Evolutionary conservation across 1,140 invertebrate genomes (phyloP).

Genomic region (Pogonognathellus flavescens): DNA sequence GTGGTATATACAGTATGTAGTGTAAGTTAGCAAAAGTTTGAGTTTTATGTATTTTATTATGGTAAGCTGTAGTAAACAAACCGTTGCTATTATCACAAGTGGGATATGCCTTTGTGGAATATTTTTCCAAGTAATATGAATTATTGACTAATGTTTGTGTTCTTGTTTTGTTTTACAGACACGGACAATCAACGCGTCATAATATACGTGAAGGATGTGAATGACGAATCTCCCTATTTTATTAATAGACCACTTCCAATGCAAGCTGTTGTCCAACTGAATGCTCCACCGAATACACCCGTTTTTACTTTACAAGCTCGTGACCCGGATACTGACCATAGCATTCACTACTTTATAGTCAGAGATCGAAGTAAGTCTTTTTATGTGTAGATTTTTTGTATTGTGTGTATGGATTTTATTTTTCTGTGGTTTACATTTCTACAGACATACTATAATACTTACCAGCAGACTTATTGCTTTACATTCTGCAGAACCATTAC

Average conservation of each 20-base stretch:
- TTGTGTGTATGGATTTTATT: not conserved
- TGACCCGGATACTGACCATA: constrained; percentile 94
- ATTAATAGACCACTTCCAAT: constrained; percentile 95
- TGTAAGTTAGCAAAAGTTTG: no score
- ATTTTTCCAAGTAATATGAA: no score
- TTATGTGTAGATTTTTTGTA: not conserved
- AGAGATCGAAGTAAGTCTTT: constrained; percentile 82
- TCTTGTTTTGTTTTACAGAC: constrained; percentile 73
- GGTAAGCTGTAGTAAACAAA: no score
- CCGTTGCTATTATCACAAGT: no score
- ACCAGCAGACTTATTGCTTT: not conserved
- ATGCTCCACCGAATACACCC: constrained; percentile 93
- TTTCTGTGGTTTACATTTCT: no score
- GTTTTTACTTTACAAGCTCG: constrained; percentile 95
- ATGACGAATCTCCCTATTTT: constrained; percentile 95
- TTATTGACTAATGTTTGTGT: not conserved
- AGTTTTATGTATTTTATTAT: no score
- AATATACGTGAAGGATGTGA: constrained; percentile 95
- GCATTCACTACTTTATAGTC: constrained; percentile 95
- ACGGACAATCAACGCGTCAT: constrained; percentile 95
- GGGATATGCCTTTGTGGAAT: no score
- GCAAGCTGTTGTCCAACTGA: constrained; percentile 94
- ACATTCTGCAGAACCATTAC: not conserved
- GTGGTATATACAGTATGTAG: no score
- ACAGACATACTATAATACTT: no score